Percentiles rank a stretch among this genome's conserved stretches.
phyloP scores from a whole-genome alignment of 2,797 vertebrate genomes.

The Tokudaia muenninki region DNA sequence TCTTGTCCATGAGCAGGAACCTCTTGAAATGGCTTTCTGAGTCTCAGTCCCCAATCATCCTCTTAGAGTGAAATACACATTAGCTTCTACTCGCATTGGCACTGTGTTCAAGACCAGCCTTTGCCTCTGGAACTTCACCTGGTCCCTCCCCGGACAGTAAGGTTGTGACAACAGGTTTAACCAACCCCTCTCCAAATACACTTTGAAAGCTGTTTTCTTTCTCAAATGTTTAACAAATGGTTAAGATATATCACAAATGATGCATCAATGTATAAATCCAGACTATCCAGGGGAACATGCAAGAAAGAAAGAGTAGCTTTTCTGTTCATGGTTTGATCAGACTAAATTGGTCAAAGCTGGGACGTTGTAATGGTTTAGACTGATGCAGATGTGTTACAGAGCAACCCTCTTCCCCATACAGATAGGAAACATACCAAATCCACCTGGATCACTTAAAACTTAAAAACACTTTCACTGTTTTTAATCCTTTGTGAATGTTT shows the following conservation, averaged over 20 bases:
- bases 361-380: neutral
- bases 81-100: neutral
- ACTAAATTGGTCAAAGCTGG: neutral
- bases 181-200: neutral
- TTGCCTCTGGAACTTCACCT: neutral
- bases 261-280: neutral
- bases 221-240: neutral
- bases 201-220: neutral
- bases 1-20: neutral
- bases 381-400: neutral
- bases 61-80: neutral
- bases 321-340: neutral
- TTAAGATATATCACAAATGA: neutral
- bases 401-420: neutral
- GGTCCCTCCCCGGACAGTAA: neutral
- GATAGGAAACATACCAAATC: slow-evolving; percentile 33
- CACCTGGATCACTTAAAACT: neutral
- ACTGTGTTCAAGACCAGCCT: neutral
- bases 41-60: neutral
- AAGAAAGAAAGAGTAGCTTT: neutral
- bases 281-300: neutral
- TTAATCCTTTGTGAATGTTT: slow-evolving; percentile 15
- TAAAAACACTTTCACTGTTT: slow-evolving; percentile 1
- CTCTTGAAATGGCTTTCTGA: neutral
- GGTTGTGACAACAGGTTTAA: neutral